Percentiles rank a stretch among this genome's conserved stretches.
Evolutionary conservation across 2,113 vertebrate genomes (phyloP).

Genomic region (Acinonyx jubatus): DNA sequence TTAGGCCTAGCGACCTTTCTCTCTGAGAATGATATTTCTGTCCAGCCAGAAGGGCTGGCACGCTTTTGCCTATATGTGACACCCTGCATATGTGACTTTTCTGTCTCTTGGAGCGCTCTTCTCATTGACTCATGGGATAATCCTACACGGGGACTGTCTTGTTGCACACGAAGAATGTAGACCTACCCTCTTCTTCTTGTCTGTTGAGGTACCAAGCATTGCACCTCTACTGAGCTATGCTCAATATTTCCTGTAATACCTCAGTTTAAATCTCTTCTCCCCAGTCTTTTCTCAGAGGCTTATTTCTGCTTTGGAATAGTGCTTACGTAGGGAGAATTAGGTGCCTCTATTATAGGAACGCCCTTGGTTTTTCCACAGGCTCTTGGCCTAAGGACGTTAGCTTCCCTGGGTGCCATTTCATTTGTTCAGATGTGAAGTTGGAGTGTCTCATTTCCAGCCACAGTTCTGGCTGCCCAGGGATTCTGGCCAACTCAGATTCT

Average conservation of each 20-base stretch:
- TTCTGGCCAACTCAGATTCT: conserved; percentile 47
- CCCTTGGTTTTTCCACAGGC: conserved; percentile 57
- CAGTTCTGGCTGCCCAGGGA: conserved; percentile 46
- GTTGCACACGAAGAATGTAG: background rate
- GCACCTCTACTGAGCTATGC: conserved; percentile 18
- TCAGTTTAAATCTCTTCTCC: conserved; percentile 58
- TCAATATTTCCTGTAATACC: conserved; percentile 64
- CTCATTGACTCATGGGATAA: conserved; percentile 44
- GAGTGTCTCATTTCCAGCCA: conserved; percentile 60
- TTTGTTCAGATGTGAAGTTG: conserved; percentile 50
- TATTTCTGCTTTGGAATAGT: conserved; percentile 65
- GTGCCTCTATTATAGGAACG: conserved; percentile 11
- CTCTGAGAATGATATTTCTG: conserved; percentile 65
- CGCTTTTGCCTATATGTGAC: conserved; percentile 38
- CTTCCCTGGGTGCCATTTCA: conserved; percentile 24
- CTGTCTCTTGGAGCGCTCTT: conserved; percentile 51
- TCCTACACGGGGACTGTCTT: conserved; percentile 47
- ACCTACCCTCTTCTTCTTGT: conserved; percentile 4
- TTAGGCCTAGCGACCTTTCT: conserved; percentile 67
- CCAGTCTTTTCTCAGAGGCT: conserved; percentile 67
- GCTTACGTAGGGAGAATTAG: background rate
- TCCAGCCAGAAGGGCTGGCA: conserved; percentile 62
- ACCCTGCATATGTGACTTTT: conserved; percentile 39
- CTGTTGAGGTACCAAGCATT: conserved; percentile 50
- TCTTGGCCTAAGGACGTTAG: conserved; percentile 48